These are phyloP conservation scores for Myotis daubentonii DNA, from an alignment of 2,797 vertebrate genomes.

Conservation along the genomic window DNA sequence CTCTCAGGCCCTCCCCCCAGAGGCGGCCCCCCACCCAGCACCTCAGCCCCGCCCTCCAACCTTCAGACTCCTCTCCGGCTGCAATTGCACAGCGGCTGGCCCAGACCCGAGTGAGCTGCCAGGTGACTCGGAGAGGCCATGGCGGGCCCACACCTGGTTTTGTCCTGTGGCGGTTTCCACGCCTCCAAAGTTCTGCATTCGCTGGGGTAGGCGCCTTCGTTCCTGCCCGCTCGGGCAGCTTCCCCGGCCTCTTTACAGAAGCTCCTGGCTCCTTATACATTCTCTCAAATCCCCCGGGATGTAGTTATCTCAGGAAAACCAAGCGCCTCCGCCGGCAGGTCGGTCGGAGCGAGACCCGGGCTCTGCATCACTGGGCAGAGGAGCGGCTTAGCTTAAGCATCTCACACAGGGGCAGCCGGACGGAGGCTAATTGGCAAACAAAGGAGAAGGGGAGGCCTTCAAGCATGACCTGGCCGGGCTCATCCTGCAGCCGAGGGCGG, in stretches of 20 bases:
- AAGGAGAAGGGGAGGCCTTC: not conserved
- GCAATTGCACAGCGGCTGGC: too few species aligned
- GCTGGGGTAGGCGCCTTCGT: not conserved
- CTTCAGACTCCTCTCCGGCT: not conserved
- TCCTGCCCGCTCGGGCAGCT: not conserved
- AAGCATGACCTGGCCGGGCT: not conserved
- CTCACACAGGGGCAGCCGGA: not conserved
- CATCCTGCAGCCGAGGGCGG: not conserved
- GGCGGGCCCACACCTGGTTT: accelerated
- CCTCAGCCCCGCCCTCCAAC: not conserved
- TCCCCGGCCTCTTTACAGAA: not conserved
- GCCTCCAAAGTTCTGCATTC: accelerated
- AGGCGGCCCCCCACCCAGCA: too few species aligned
- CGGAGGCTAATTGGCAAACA: slow-evolving; percentile 65
- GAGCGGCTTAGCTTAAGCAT: slow-evolving; percentile 39
- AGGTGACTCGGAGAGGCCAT: not conserved
- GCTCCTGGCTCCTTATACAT: slow-evolving; percentile 38
- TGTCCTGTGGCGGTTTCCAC: accelerated
- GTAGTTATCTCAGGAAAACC: slow-evolving; percentile 64
- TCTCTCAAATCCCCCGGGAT: slow-evolving; percentile 29
- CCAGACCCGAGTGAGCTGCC: not conserved
- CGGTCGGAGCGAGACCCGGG: not conserved
- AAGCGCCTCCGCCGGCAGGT: not conserved
- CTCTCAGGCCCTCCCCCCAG: not conserved
- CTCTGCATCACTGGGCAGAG: slow-evolving; percentile 46